Conservation (phyloP, 1,140 invertebrate genomes). For the Ctenoplectra terminalis region DNA sequence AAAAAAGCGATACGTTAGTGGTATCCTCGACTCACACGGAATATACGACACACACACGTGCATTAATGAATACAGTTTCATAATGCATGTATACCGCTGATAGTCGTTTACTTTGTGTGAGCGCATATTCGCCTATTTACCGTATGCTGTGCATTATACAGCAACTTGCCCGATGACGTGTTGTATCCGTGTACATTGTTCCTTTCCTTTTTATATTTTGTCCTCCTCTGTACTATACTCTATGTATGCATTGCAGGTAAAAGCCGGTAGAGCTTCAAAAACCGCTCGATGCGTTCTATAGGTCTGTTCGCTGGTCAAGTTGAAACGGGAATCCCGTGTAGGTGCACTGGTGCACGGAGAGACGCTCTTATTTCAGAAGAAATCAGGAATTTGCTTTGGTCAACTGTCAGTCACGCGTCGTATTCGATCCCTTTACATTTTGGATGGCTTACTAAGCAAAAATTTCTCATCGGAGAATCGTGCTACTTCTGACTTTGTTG, state of each 20-base stretch:
- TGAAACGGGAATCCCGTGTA: slow-evolving; percentile 18
- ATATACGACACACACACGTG: neutral
- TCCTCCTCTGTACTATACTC: neutral
- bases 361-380: slow-evolving; percentile 23
- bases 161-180: slow-evolving; percentile 2
- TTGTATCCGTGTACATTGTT: slow-evolving; percentile 2
- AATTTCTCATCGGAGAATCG: neutral
- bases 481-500: neutral
- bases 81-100: neutral
- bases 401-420: neutral
- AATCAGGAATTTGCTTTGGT: slow-evolving; percentile 37
- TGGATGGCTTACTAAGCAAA: neutral
- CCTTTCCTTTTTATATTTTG: neutral
- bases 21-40: neutral
- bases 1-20: neutral
- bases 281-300: neutral
- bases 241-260: neutral
- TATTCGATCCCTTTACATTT: neutral
- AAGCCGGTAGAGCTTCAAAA: neutral
- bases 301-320: neutral
- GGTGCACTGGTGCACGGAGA: neutral
- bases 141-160: slow-evolving; percentile 8
- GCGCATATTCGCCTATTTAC: slow-evolving; percentile 30
- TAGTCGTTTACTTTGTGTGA: neutral
- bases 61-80: neutral